Percentiles rank a stretch among this genome's conserved stretches.
Conservation (phyloP, 2,888 invertebrate species). For the Pollenia angustigena region DNA sequence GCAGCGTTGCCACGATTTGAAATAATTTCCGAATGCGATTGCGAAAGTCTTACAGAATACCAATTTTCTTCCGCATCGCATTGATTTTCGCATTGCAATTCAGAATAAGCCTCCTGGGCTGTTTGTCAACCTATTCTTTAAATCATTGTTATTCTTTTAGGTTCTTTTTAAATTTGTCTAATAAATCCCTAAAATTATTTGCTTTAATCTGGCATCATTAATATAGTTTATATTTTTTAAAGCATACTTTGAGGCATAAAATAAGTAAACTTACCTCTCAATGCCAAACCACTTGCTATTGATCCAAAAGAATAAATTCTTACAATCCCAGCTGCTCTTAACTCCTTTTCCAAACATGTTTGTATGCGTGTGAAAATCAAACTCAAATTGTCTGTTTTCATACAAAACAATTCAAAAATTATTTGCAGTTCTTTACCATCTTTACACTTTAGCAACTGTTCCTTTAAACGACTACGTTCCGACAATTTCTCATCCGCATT, state of each 20-base stretch:
- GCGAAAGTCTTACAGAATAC: too few species aligned
- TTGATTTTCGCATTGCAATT: too few species aligned
- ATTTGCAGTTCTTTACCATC: constrained; percentile 74
- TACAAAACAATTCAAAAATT: constrained; percentile 76
- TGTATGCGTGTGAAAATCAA: constrained; percentile 76
- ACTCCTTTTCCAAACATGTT: constrained; percentile 76
- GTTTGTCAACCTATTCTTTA: too few species aligned
- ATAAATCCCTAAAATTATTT: neutral
- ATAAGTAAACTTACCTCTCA: constrained; percentile 84
- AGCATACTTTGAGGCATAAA: constrained; percentile 38
- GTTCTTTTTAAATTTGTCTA: neutral
- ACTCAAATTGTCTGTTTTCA: constrained; percentile 75
- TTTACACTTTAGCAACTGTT: constrained; percentile 69
- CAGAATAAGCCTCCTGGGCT: too few species aligned
- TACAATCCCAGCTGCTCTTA: constrained; percentile 78
- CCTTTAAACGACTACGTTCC: constrained; percentile 73
- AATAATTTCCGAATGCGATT: too few species aligned
- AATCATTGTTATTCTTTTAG: too few species aligned
- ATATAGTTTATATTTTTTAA: neutral
- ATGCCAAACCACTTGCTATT: constrained; percentile 88
- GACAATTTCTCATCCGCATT: constrained; percentile 75
- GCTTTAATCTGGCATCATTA: neutral
- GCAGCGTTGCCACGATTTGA: too few species aligned
- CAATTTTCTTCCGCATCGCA: too few species aligned
- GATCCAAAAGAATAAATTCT: constrained; percentile 89